Conservation (phyloP, 1,140 invertebrate genomes). For the Capitella teleta region DNA sequence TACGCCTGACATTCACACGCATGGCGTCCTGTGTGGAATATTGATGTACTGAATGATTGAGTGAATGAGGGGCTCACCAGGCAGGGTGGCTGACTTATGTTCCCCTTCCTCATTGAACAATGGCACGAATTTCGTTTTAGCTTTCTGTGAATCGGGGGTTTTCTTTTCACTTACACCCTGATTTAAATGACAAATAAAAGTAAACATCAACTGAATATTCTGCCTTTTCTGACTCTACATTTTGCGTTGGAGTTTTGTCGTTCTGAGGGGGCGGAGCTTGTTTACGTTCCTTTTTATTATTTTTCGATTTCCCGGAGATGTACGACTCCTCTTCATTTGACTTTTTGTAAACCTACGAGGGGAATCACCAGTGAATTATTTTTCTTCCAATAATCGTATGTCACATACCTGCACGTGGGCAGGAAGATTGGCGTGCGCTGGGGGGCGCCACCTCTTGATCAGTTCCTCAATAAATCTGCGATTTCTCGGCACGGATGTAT, state of each 20-base stretch:
- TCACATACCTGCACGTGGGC: slow-evolving; percentile 1
- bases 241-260: not conserved
- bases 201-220: not conserved
- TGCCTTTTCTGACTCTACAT: not conserved
- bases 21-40: slow-evolving; percentile 45
- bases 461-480: slow-evolving; percentile 35
- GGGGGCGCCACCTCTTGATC: slow-evolving; percentile 19
- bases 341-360: not conserved
- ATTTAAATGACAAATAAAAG: not conserved
- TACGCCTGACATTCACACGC: slow-evolving; percentile 84
- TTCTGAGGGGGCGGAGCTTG: not conserved
- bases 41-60: not conserved
- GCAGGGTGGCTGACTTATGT: slow-evolving; percentile 44
- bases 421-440: slow-evolving; percentile 6
- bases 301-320: not conserved
- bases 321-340: not conserved
- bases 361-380: not conserved
- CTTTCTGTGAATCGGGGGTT: slow-evolving; percentile 43
- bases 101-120: slow-evolving; percentile 62
- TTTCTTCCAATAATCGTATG: not conserved
- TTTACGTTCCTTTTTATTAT: not conserved
- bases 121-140: slow-evolving; percentile 64
- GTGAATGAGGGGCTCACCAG: slow-evolving; percentile 19
- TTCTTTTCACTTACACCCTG: not conserved
- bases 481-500: slow-evolving; percentile 24